phyloP scores from a whole-genome alignment of 2,888 invertebrate genomes.

The Galerucella pusilla region DNA sequence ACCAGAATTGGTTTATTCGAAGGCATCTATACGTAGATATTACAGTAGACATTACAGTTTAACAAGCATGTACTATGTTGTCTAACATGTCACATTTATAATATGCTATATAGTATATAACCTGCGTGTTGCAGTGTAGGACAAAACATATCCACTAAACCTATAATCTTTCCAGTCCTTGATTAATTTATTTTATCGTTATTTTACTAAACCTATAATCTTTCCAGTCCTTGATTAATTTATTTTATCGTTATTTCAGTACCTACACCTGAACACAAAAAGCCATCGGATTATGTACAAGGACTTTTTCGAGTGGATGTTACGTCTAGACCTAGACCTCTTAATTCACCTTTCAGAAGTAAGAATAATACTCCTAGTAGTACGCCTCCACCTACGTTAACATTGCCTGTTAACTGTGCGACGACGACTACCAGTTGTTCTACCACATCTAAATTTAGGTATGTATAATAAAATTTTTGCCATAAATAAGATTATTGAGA shows the following conservation, averaged over 20 bases:
- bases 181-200: conserved; percentile 11
- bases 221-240: not conserved
- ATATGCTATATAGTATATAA: no score
- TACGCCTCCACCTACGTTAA: conserved; percentile 60
- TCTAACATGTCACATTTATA: no score
- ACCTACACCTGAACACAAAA: conserved; percentile 75
- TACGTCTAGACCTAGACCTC: conserved; percentile 66
- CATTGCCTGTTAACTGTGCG: conserved; percentile 46
- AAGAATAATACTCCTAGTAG: conserved; percentile 59
- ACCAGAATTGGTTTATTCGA: no score
- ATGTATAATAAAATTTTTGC: conserved; percentile 21
- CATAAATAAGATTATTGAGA: no score
- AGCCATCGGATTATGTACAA: conserved; percentile 76
- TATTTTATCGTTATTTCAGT: conserved; percentile 62
- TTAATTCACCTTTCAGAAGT: conserved; percentile 63
- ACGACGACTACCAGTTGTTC: conserved; percentile 36
- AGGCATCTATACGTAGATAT: no score
- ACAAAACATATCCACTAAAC: no score
- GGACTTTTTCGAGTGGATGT: conserved; percentile 74
- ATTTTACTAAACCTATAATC: conserved; percentile 37
- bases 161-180: not conserved
- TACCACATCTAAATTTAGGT: conserved; percentile 53
- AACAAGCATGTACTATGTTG: no score
- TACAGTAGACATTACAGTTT: no score
- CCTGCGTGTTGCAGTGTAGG: no score